Percentiles rank a stretch among this genome's conserved stretches.
Conservation (phyloP, 2,888 invertebrate species). For the Melipona bicolor region DNA sequence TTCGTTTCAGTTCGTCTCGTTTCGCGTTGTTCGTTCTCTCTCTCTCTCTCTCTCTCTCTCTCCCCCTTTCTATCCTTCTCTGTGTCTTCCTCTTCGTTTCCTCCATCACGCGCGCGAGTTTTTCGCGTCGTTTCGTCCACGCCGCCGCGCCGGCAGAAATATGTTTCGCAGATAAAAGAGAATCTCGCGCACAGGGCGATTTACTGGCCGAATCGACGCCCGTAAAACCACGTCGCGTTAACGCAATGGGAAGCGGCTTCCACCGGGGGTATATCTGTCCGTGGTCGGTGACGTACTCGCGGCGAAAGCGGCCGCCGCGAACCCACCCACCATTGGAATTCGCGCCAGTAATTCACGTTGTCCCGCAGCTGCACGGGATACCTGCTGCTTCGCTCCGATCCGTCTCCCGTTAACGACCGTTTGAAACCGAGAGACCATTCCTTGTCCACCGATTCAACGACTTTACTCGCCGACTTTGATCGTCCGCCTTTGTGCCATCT, state of each 20-base stretch:
- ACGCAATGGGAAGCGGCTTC: constrained; percentile 33
- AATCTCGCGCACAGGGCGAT: constrained; percentile 24
- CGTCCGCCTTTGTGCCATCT: not conserved
- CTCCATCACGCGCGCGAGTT: not conserved
- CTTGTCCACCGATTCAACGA: not conserved
- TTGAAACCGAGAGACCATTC: constrained; percentile 7
- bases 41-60: not conserved
- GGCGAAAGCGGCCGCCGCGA: constrained; percentile 42
- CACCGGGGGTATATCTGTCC: constrained; percentile 45
- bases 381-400: constrained; percentile 44
- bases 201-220: constrained; percentile 43
- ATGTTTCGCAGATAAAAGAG: constrained; percentile 37
- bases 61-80: not conserved
- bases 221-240: constrained; percentile 52
- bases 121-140: constrained; percentile 17
- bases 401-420: constrained; percentile 18
- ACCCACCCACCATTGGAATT: constrained; percentile 70
- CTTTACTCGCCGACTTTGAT: not conserved
- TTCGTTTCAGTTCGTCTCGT: not conserved
- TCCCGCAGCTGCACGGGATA: constrained; percentile 39
- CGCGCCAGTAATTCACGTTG: constrained; percentile 78
- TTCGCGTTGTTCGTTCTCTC: not conserved
- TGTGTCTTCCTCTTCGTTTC: constrained; percentile 31
- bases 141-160: not conserved
- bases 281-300: constrained; percentile 51